Percentiles rank a stretch among this genome's conserved stretches.
These are phyloP conservation scores for Bacillus rossius DNA, from an alignment of 1,140 invertebrate genomes.

Conservation along the genomic window DNA sequence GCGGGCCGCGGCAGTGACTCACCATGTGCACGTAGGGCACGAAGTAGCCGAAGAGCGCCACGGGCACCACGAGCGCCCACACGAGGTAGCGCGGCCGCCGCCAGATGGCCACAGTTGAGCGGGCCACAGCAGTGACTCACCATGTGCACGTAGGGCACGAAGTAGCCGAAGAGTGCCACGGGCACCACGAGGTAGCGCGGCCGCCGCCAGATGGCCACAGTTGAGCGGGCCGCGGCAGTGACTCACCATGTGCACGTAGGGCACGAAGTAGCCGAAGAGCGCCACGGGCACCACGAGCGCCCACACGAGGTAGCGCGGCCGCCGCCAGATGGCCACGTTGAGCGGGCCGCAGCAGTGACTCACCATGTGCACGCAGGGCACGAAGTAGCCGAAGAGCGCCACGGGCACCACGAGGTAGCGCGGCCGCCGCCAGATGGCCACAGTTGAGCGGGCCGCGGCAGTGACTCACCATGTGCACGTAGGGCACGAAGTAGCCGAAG, in stretches of 20 bases:
- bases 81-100: conserved; percentile 75
- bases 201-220: too few relatives aligned
- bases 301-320: conserved; percentile 81
- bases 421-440: too few relatives aligned
- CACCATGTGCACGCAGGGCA: conserved; percentile 24
- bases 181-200: background rate
- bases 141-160: too few relatives aligned
- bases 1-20: conserved; percentile 30
- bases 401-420: background rate
- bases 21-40: conserved; percentile 90
- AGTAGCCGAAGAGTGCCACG: conserved; percentile 28
- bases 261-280: conserved; percentile 90
- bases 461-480: too few relatives aligned
- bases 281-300: conserved; percentile 74
- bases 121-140: too few relatives aligned
- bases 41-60: conserved; percentile 88
- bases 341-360: conserved; percentile 43
- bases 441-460: too few relatives aligned
- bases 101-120: conserved; percentile 81
- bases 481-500: too few relatives aligned
- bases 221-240: conserved; percentile 28
- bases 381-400: conserved; percentile 14
- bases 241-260: conserved; percentile 83
- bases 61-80: conserved; percentile 78
- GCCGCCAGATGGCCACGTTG: conserved; percentile 78